These are phyloP conservation scores for Alloscopus bannaensis DNA, from an alignment of 2,888 invertebrate genomes.

Conservation along the genomic window DNA sequence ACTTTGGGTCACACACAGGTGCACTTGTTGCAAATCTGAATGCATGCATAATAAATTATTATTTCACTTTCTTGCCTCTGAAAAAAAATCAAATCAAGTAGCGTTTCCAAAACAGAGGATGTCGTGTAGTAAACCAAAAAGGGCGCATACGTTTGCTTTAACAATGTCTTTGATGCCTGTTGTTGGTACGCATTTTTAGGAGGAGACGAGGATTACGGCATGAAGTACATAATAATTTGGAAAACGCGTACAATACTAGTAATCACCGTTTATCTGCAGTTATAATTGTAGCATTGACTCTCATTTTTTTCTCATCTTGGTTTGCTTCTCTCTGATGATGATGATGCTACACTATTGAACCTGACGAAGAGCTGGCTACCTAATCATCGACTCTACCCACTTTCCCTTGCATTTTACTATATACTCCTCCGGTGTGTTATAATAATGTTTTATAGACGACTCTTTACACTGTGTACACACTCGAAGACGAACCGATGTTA, in stretches of 20 bases:
- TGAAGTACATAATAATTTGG: no score
- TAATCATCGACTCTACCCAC: constrained; percentile 20
- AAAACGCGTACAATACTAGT: background rate
- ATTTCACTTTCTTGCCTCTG: no score
- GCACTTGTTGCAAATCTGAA: constrained; percentile 14
- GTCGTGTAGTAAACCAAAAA: no score
- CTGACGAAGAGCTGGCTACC: no score
- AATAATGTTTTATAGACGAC: no score
- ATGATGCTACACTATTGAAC: constrained; percentile 2
- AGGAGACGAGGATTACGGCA: no score
- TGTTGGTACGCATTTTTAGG: no score
- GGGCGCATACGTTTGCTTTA: no score
- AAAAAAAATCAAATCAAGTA: background rate
- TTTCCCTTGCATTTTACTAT: constrained; percentile 40
- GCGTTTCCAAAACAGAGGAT: no score
- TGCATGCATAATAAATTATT: constrained; percentile 18
- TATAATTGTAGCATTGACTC: constrained; percentile 28
- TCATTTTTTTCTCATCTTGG: background rate
- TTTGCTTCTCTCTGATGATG: background rate
- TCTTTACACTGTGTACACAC: background rate
- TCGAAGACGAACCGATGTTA: background rate
- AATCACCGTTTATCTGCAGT: constrained; percentile 17
- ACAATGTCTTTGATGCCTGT: no score
- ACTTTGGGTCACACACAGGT: constrained; percentile 13
- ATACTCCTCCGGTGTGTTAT: no score